Conservation (phyloP, 2,888 invertebrate species). For the Neoaliturus tenellus region DNA sequence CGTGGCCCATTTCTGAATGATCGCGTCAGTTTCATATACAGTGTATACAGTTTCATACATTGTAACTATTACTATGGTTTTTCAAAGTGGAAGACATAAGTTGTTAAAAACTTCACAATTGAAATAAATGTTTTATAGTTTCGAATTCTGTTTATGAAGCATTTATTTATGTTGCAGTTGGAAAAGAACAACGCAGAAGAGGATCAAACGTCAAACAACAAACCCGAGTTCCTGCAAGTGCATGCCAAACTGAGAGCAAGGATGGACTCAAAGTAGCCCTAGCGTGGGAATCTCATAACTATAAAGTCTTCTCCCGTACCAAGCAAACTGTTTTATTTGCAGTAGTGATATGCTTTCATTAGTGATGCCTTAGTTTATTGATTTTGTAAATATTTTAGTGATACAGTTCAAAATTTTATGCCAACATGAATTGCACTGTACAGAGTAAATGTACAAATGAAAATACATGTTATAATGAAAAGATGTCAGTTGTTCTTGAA, state of each 20-base stretch:
- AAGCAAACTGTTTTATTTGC: constrained; percentile 31
- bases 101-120: too few relatives aligned
- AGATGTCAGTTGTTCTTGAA: constrained; percentile 30
- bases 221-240: constrained; percentile 77
- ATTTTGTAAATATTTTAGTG: constrained; percentile 1
- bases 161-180: constrained; percentile 65
- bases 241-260: constrained; percentile 78
- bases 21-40: too few relatives aligned
- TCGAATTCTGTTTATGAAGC: too few relatives aligned
- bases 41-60: too few relatives aligned
- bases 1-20: too few relatives aligned
- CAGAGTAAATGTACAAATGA: constrained; percentile 39
- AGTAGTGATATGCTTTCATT: constrained; percentile 28
- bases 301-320: background rate
- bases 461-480: background rate
- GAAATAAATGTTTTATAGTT: too few relatives aligned
- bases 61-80: too few relatives aligned
- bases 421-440: background rate
- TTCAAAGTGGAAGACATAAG: too few relatives aligned
- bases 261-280: constrained; percentile 65
- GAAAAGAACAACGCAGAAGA: constrained; percentile 67
- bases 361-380: constrained; percentile 22
- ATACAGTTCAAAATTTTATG: constrained; percentile 28
- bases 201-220: constrained; percentile 63
- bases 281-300: background rate